Percentiles rank a stretch among this genome's conserved stretches.
Evolutionary conservation across 2,888 invertebrate species (phyloP).

Genomic region (Mermis nigrescens): DNA sequence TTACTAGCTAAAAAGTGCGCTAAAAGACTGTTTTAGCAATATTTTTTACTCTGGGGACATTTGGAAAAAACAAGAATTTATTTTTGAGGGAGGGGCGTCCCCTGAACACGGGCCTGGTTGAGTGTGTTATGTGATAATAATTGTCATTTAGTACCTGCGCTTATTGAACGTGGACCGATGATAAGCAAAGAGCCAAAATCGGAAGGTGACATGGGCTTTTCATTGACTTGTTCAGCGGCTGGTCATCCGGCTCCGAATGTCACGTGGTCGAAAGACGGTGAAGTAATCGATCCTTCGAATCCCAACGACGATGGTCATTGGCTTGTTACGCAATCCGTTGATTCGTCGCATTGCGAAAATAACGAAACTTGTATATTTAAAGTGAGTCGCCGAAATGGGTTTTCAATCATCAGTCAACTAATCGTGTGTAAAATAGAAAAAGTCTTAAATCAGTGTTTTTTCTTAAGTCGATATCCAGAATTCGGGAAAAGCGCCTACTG

Average conservation of each 20-base stretch:
- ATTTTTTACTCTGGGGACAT: too few relatives aligned
- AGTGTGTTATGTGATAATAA: neutral
- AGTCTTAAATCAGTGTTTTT: too few relatives aligned
- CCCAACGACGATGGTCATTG: neutral
- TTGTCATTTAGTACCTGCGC: slow-evolving; percentile 9
- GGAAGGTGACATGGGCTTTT: neutral
- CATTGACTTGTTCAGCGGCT: slow-evolving; percentile 24
- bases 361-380: neutral
- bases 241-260: slow-evolving; percentile 25
- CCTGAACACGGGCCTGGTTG: too few relatives aligned
- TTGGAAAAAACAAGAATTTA: too few relatives aligned
- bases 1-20: too few relatives aligned
- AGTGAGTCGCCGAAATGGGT: too few relatives aligned
- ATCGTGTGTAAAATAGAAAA: too few relatives aligned
- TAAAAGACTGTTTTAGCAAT: too few relatives aligned
- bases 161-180: neutral
- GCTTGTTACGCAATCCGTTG: neutral
- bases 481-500: too few relatives aligned
- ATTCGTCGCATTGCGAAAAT: neutral
- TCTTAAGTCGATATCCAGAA: too few relatives aligned
- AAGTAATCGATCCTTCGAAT: neutral
- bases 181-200: neutral
- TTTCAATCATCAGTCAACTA: too few relatives aligned
- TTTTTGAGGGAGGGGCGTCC: too few relatives aligned
- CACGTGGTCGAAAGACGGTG: slow-evolving; percentile 24